These are phyloP conservation scores for Alectoris magna DNA, from an alignment of 2,797 vertebrate species.

Conservation along the genomic window DNA sequence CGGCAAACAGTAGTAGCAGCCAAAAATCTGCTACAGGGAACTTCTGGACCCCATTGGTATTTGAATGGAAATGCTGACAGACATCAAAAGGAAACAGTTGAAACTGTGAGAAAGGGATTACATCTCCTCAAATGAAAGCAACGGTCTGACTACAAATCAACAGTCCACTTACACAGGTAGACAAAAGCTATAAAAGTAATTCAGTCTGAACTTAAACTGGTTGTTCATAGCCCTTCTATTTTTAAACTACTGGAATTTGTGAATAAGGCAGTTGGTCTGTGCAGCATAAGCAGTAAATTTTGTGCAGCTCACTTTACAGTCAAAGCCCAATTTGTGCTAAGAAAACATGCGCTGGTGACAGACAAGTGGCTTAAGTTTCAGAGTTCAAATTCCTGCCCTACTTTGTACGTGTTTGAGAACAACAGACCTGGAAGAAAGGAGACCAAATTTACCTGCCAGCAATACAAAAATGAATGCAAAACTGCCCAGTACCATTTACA, in stretches of 20 bases:
- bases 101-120: not conserved
- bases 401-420: not conserved
- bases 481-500: rapidly evolving
- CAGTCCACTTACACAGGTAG: not conserved
- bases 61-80: not conserved
- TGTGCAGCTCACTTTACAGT: rapidly evolving
- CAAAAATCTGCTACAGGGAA: conserved; percentile 9
- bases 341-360: not conserved
- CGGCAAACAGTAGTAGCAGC: not conserved
- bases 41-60: not conserved
- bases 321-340: not conserved
- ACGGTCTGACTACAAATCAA: not conserved
- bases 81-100: not conserved
- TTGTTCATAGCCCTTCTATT: not conserved
- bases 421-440: not conserved
- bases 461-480: rapidly evolving
- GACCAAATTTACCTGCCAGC: not conserved
- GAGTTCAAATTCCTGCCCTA: not conserved
- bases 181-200: not conserved
- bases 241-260: not conserved
- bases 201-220: not conserved
- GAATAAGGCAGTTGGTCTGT: not conserved
- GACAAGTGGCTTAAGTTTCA: not conserved
- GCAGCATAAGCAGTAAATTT: not conserved
- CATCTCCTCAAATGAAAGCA: not conserved